Evolutionary conservation across 2,113 vertebrate species (phyloP), one percentile per base, ranked within the genome.

Genomic region (Polyodon spathula): DNA sequence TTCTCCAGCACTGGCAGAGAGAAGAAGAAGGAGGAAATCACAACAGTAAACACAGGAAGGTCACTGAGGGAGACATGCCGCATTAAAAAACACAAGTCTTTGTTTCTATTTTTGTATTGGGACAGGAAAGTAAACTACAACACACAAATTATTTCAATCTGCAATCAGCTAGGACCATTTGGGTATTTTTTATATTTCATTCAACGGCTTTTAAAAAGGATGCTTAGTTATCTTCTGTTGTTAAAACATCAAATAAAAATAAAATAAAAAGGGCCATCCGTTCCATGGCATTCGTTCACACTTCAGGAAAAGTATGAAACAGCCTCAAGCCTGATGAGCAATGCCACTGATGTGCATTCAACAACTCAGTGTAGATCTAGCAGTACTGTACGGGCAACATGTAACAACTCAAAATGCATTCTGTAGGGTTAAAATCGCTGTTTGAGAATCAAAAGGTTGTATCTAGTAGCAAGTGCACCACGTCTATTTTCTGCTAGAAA

Each of bases 1-100:
- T 95, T 99, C 83, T 98, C 96, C 72, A 97, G 76, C 63, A 99
- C 96, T 99, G 68, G 40, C n/a, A 17, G 62, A 37, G n/a, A 37
- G 27, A 46, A 17, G 4, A 61, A 14, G 1, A 37, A 16, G 43
- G 38, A 14, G 51, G 17, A 39, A 17, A 58, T 8, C 38, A 65
- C 54, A 44, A 48, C 1, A 16, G 2, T 37, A 4, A 1, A 50
- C 9, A n/a, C 5, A 2, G 12, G 48, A n/a, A 50, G 12, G 12
- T 11, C 6, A 50, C 48, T 50, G 1, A 44, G 42, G 27, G 27
- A 27, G 27, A 27, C 27, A 27, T 27, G 27, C 27, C 3, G 27
- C 27, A 27, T 27, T 1, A 27, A 27, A 27, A 3, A 27, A 27
- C 27, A 27, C 27, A 27, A 27, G 27, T 27, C 27, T 27, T 27